Percentiles rank a stretch among this genome's conserved stretches.
These are phyloP conservation scores for Brachionus koreanus DNA, from an alignment of 1,140 invertebrate species.

Conservation along the genomic window DNA sequence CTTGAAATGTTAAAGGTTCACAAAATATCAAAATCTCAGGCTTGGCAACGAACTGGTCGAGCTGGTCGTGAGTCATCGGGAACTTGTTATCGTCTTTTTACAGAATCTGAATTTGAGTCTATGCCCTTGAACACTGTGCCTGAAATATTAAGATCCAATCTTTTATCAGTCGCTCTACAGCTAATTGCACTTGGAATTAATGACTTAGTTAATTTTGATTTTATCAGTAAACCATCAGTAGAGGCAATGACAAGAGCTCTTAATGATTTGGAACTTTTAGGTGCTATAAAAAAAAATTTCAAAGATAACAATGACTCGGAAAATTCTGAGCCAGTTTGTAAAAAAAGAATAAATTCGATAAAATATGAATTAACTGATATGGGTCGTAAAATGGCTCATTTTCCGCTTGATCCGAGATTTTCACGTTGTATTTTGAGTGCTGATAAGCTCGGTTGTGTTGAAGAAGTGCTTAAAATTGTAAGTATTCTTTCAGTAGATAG, in stretches of 20 bases:
- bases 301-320: constrained; percentile 46
- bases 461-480: constrained; percentile 57
- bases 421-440: constrained; percentile 13
- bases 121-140: constrained; percentile 72
- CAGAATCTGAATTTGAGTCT: constrained; percentile 66
- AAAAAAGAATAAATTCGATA: neutral
- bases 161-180: constrained; percentile 73
- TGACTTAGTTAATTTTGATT: constrained; percentile 75
- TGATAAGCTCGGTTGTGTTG: constrained; percentile 7
- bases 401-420: constrained; percentile 44
- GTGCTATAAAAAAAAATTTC: constrained; percentile 66
- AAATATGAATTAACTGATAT: constrained; percentile 33
- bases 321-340: neutral
- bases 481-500: constrained; percentile 50
- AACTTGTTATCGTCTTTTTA: constrained; percentile 77
- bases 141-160: constrained; percentile 75
- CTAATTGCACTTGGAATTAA: constrained; percentile 77
- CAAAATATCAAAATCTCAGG: constrained; percentile 81
- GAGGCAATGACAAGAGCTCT: constrained; percentile 62
- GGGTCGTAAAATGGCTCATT: constrained; percentile 14
- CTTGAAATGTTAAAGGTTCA: constrained; percentile 78
- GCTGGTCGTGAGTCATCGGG: constrained; percentile 80
- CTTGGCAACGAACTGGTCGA: constrained; percentile 81
- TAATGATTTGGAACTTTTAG: constrained; percentile 69
- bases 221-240: constrained; percentile 77